Percentiles rank a stretch among this genome's conserved stretches.
Evolutionary conservation across 2,113 vertebrate species (phyloP).

Genomic region (Epinephelus moara): DNA sequence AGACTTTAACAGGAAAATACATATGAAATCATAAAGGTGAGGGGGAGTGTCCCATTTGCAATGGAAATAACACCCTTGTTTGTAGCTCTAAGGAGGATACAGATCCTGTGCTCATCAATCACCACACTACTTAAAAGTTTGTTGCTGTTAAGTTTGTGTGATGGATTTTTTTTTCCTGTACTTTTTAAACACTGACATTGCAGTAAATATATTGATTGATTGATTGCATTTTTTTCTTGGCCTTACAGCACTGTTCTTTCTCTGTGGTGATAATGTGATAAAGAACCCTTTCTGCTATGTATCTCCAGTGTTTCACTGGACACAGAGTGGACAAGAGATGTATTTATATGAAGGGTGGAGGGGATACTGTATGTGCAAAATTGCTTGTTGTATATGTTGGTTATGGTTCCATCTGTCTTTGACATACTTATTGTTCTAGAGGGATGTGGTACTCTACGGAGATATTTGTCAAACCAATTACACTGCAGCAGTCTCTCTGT

Average conservation of each 20-base stretch:
- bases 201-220: neutral
- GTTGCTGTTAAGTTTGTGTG: neutral
- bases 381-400: neutral
- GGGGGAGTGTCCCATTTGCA: fast-evolving
- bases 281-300: neutral
- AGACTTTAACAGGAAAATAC: neutral
- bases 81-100: neutral
- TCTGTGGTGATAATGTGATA: neutral
- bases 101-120: no score
- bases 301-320: neutral
- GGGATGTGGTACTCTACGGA: neutral
- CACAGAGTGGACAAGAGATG: no score
- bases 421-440: neutral
- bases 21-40: neutral
- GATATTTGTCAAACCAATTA: conserved; percentile 38
- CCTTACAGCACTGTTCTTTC: neutral
- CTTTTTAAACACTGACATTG: neutral
- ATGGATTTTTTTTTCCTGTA: neutral
- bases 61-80: neutral
- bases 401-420: neutral
- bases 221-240: neutral
- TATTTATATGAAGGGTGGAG: no score
- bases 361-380: no score
- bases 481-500: conserved; percentile 6
- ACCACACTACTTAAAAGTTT: neutral